Conservation (phyloP, 2,113 vertebrate species). For the Empidonax alnorum region DNA sequence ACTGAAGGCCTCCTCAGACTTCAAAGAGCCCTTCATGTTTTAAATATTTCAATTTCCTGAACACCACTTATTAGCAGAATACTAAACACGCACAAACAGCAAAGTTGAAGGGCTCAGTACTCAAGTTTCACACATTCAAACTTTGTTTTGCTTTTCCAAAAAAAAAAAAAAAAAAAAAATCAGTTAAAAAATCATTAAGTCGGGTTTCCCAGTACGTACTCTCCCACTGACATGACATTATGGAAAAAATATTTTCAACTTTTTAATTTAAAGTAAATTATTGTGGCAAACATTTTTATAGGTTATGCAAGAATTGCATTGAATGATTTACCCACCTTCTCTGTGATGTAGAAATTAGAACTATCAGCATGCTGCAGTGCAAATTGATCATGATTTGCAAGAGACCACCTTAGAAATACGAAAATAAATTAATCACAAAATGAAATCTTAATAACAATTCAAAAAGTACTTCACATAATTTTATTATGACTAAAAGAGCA, state of each 20-base stretch:
- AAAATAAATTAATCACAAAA: conserved; percentile 40
- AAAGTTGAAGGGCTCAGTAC: background rate
- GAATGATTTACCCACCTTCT: conserved; percentile 85
- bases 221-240: background rate
- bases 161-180: background rate
- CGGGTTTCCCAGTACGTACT: background rate
- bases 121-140: background rate
- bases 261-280: background rate
- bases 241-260: background rate
- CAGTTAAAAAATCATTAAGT: background rate
- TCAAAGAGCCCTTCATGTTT: background rate
- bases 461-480: background rate
- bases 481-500: background rate
- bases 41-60: conserved; percentile 20
- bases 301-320: background rate
- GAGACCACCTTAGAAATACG: conserved; percentile 87
- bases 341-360: conserved; percentile 96
- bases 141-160: background rate
- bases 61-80: background rate
- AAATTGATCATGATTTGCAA: conserved; percentile 89
- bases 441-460: background rate
- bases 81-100: background rate
- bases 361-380: conserved; percentile 93
- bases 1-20: background rate
- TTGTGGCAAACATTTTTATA: background rate